Evolutionary conservation across 2,888 invertebrate genomes (phyloP).

Genomic region (Chloromyia formosa): DNA sequence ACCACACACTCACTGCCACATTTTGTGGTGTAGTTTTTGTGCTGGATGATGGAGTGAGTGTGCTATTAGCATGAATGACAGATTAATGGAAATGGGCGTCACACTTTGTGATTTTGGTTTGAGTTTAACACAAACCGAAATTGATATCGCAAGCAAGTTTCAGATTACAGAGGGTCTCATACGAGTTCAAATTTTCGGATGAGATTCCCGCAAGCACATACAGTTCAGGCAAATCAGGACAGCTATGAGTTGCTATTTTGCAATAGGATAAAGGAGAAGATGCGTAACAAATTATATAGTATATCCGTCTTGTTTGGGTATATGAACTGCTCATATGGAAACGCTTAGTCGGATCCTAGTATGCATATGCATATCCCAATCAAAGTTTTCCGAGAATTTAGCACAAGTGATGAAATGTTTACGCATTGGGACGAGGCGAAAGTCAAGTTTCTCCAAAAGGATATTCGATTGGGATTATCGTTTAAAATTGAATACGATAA

Average conservation of each 20-base stretch:
- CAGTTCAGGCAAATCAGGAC: constrained; percentile 26
- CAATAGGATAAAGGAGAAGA: constrained; percentile 17
- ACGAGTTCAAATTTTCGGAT: constrained; percentile 12
- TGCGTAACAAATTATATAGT: background rate
- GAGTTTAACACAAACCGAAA: constrained; percentile 28
- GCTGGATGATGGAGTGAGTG: constrained; percentile 27
- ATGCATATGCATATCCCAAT: no score
- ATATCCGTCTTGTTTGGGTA: no score
- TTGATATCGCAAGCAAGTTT: constrained; percentile 35
- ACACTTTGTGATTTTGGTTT: constrained; percentile 43
- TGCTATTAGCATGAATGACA: constrained; percentile 45
- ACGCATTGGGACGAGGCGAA: background rate
- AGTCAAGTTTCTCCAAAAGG: background rate
- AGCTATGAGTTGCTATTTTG: constrained; percentile 42
- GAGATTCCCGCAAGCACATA: background rate
- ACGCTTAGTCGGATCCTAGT: no score
- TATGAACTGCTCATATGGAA: no score
- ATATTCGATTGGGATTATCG: background rate
- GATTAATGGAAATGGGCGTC: constrained; percentile 46
- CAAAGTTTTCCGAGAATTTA: no score
- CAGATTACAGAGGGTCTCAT: constrained; percentile 5
- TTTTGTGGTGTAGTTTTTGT: constrained; percentile 31
- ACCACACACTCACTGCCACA: background rate
- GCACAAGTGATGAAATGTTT: background rate
- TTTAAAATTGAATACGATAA: constrained; percentile 3